Evolutionary conservation across 2,888 invertebrate genomes (phyloP).

Genomic region (Metopia argyrocephala): DNA sequence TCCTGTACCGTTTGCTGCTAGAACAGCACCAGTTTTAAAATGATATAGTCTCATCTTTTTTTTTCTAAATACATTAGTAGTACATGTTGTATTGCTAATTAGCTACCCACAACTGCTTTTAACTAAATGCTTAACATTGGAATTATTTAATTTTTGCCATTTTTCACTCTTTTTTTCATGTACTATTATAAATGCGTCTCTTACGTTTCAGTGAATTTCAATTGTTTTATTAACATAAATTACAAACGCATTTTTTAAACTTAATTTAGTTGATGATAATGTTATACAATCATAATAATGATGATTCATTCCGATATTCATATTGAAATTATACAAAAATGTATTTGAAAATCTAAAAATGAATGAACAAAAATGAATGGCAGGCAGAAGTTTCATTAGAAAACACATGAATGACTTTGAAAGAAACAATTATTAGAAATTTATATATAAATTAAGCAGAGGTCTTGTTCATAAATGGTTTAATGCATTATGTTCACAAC

Average conservation of each 20-base stretch:
- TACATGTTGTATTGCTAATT: no score
- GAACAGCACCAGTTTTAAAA: no score
- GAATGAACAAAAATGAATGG: background rate
- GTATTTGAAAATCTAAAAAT: background rate
- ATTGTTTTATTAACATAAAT: slow-evolving; percentile 59
- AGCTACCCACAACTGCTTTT: no score
- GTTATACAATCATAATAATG: no score
- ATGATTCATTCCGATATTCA: background rate
- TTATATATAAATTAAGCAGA: slow-evolving; percentile 34
- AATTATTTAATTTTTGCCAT: background rate
- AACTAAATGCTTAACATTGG: background rate
- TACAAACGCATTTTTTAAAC: slow-evolving; percentile 48
- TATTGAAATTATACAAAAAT: no score
- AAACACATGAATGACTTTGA: slow-evolving; percentile 47
- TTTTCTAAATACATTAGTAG: no score
- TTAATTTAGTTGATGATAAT: slow-evolving; percentile 34
- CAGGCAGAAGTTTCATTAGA: slow-evolving; percentile 23
- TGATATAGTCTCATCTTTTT: no score
- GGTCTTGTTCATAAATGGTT: no score
- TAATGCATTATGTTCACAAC: background rate
- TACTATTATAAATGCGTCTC: slow-evolving; percentile 54
- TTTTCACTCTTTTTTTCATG: background rate
- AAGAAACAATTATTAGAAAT: slow-evolving; percentile 46
- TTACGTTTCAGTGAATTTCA: slow-evolving; percentile 63
- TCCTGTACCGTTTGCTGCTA: no score